Evolutionary conservation across 2,797 vertebrate species (phyloP).

Genomic region (Propithecus perrieri): DNA sequence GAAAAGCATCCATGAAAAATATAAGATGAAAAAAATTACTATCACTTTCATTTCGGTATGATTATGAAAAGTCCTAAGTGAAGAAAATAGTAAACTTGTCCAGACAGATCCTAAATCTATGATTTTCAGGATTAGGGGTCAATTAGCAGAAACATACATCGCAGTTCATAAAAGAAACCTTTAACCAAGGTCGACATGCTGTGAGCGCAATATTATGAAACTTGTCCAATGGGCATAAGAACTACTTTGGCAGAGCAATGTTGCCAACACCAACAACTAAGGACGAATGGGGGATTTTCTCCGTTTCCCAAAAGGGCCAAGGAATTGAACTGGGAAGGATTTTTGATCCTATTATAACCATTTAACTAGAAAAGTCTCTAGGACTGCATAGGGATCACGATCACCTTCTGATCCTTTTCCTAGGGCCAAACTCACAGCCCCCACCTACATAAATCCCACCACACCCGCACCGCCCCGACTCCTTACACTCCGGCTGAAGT

Average conservation of each 20-base stretch:
- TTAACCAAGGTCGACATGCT: neutral
- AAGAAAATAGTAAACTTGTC: neutral
- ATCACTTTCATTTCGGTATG: neutral
- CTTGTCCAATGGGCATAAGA: neutral
- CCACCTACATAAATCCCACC: neutral
- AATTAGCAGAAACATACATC: neutral
- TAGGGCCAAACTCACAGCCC: neutral
- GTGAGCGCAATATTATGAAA: neutral
- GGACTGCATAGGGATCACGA: neutral
- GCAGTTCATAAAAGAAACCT: constrained; percentile 19
- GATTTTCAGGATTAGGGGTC: neutral
- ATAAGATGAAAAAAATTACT: neutral
- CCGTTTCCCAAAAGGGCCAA: neutral
- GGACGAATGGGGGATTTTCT: neutral
- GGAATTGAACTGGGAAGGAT: neutral
- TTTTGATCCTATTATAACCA: neutral
- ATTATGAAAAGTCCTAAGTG: neutral
- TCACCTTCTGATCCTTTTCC: neutral
- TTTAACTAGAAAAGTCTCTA: neutral
- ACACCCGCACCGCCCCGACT: neutral
- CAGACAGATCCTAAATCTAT: neutral
- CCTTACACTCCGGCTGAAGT: neutral
- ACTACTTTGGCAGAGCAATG: neutral
- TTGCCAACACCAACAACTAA: constrained; percentile 7
- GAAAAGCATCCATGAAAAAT: neutral